These are phyloP conservation scores for Myiagra hebetior DNA, from an alignment of 2,113 vertebrate species.

Conservation along the genomic window DNA sequence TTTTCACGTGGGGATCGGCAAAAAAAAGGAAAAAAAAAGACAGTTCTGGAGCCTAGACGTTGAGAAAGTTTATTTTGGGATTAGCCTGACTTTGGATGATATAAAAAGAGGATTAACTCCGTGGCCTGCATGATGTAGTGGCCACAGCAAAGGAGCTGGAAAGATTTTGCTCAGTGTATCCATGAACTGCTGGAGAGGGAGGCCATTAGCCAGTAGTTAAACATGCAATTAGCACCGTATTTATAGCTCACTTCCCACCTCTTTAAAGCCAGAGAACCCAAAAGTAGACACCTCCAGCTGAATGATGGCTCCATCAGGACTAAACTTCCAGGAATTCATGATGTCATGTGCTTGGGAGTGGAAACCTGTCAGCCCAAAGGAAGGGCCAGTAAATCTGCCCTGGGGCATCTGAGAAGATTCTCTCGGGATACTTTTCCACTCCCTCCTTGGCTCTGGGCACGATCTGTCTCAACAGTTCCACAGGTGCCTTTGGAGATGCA, in stretches of 20 bases:
- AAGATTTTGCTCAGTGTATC: neutral
- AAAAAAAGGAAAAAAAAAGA: neutral
- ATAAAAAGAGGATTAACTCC: slow-evolving; percentile 8
- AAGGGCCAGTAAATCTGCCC: neutral
- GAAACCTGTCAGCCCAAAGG: neutral
- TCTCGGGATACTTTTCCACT: neutral
- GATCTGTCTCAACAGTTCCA: neutral
- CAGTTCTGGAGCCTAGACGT: neutral
- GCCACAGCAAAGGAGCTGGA: neutral
- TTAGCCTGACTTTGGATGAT: neutral
- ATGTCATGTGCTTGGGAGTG: neutral
- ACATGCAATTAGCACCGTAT: neutral
- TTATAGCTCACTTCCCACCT: slow-evolving; percentile 6
- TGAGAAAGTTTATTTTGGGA: slow-evolving; percentile 6
- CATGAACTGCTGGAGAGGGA: neutral
- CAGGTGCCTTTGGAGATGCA: neutral
- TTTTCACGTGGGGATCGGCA: neutral
- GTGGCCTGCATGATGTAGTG: neutral
- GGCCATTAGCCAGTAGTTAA: neutral
- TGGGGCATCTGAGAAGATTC: neutral
- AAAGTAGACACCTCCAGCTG: neutral
- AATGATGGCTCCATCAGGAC: neutral
- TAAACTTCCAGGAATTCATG: neutral
- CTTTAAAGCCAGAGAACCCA: neutral
- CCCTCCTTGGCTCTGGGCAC: neutral